A percentile compares a stretch with the other conserved stretches of the same genome.
Conservation (phyloP, 2,888 invertebrate genomes). For the Carcina quercana region DNA sequence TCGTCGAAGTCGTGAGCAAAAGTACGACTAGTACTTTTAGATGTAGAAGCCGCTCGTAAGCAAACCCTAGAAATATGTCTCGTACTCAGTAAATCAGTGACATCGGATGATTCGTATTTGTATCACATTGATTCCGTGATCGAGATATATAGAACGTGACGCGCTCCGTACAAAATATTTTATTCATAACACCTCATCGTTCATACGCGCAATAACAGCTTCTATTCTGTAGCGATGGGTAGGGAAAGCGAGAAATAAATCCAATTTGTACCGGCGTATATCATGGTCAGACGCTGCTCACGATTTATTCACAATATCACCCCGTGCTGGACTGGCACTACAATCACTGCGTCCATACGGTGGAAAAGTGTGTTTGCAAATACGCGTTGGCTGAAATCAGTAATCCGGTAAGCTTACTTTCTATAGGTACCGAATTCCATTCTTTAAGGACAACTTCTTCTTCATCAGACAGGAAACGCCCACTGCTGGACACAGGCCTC, state of each 20-base stretch:
- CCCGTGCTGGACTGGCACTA: conserved; percentile 10
- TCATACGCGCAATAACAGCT: conserved; percentile 65
- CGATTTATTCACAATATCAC: conserved; percentile 60
- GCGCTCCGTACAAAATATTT: conserved; percentile 50
- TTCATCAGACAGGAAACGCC: too few species aligned
- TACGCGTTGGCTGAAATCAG: too few species aligned
- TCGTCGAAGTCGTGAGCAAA: too few species aligned
- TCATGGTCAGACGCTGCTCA: conserved; percentile 57
- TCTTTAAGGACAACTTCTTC: too few species aligned
- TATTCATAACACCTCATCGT: conserved; percentile 63
- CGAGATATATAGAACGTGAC: conserved; percentile 44
- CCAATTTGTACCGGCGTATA: conserved; percentile 68
- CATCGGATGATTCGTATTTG: background rate
- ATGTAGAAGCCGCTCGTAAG: too few species aligned
- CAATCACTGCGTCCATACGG: too few species aligned
- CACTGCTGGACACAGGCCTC: too few species aligned
- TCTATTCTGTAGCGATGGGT: conserved; percentile 53
- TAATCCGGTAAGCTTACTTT: too few species aligned
- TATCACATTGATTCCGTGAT: conserved; percentile 29
- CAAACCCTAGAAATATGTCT: too few species aligned
- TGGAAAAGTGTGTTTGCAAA: too few species aligned
- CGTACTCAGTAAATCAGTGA: background rate
- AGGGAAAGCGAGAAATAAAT: conserved; percentile 62
- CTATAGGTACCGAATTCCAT: too few species aligned
- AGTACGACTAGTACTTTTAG: too few species aligned